Conservation (phyloP, 1,140 invertebrate genomes). For the Gonatopus flavifemur region DNA sequence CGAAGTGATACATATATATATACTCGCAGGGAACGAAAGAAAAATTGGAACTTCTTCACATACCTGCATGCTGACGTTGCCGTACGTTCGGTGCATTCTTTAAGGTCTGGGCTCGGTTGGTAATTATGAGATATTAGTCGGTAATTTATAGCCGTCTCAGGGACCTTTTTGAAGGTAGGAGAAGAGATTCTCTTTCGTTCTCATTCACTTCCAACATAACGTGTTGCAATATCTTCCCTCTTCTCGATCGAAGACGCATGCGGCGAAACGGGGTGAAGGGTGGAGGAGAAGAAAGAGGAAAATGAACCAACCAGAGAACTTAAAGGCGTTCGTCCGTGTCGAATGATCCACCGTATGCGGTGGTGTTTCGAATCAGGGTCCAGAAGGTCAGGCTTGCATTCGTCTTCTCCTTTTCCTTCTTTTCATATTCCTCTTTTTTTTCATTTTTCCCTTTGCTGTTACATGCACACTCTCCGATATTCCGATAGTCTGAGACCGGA, state of each 20-base stretch:
- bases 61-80: conserved; percentile 30
- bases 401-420: conserved; percentile 1
- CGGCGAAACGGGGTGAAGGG: too few relatives aligned
- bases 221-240: conserved; percentile 13
- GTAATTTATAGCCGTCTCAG: conserved; percentile 45
- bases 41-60: conserved; percentile 18
- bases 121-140: conserved; percentile 50
- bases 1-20: too few relatives aligned
- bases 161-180: conserved; percentile 33
- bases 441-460: not conserved
- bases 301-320: too few relatives aligned
- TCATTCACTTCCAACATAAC: too few relatives aligned
- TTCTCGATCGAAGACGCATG: conserved; percentile 19
- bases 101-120: conserved; percentile 32
- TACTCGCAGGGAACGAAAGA: too few relatives aligned
- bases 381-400: conserved; percentile 22
- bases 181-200: conserved; percentile 18
- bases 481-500: conserved; percentile 17
- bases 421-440: not conserved
- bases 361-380: conserved; percentile 12
- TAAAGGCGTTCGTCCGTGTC: conserved; percentile 16
- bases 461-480: not conserved
- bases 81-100: conserved; percentile 39
- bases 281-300: too few relatives aligned
- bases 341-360: conserved; percentile 15